Percentiles rank a stretch among this genome's conserved stretches.
These are phyloP conservation scores for Aegypius monachus DNA, from an alignment of 2,113 vertebrate genomes.

Conservation along the genomic window DNA sequence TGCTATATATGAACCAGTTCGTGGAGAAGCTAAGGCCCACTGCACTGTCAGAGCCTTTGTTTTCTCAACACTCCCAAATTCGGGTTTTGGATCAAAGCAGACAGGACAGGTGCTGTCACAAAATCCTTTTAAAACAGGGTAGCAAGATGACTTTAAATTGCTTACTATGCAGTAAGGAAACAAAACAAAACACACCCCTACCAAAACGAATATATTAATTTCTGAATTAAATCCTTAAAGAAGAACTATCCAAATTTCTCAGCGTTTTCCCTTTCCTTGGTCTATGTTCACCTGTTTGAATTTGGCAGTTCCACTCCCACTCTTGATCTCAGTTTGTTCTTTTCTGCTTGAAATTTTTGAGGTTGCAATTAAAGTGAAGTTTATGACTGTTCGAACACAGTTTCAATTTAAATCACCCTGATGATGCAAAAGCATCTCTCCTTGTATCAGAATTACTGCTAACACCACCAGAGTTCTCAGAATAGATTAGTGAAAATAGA, in stretches of 20 bases:
- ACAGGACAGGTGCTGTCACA: neutral
- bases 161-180: neutral
- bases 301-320: neutral
- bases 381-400: neutral
- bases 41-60: neutral
- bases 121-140: neutral
- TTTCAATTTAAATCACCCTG: neutral
- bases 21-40: neutral
- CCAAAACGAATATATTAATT: neutral
- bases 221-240: neutral
- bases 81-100: neutral
- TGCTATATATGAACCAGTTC: neutral
- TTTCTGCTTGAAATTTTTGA: neutral
- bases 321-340: neutral
- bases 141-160: neutral
- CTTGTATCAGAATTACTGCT: neutral
- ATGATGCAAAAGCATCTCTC: neutral
- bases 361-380: constrained; percentile 21
- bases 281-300: neutral
- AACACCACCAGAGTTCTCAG: neutral
- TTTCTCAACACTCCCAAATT: neutral
- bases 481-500: neutral
- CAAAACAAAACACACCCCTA: neutral
- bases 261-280: neutral
- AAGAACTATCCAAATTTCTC: neutral